Evolutionary conservation across 2,113 vertebrate species (phyloP).

Genomic region (Actenoides hombroni): DNA sequence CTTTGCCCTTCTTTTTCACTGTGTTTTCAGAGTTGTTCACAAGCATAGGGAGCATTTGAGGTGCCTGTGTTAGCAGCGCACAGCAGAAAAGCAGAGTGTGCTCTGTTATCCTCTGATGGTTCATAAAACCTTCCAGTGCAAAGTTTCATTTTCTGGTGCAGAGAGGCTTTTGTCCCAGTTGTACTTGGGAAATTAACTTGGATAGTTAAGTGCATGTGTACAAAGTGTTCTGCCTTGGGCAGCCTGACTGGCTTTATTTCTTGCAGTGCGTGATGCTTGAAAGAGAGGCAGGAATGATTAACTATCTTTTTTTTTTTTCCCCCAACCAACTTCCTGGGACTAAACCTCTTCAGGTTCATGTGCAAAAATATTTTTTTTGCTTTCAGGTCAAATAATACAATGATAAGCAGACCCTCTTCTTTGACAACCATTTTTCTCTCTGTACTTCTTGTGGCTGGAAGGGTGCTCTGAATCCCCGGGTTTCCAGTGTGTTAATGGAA

Average conservation of each 20-base stretch:
- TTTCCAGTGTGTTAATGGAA: fast-evolving
- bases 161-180: background rate
- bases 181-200: background rate
- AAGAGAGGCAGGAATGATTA: background rate
- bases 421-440: background rate
- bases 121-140: background rate
- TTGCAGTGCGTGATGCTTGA: fast-evolving
- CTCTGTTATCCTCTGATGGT: background rate
- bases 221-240: background rate
- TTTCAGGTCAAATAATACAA: background rate
- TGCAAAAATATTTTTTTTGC: background rate
- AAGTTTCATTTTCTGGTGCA: background rate
- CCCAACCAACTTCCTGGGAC: background rate
- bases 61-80: background rate
- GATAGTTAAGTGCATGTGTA: background rate
- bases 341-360: background rate
- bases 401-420: background rate
- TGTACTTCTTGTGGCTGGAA: background rate
- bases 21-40: background rate
- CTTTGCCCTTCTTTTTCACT: background rate
- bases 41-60: background rate
- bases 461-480: background rate
- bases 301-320: background rate
- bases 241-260: background rate
- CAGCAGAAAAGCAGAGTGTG: background rate